Base-by-base conservation (phyloP, 2,888 invertebrate genomes). In the Sepiola atlantica region DNA sequence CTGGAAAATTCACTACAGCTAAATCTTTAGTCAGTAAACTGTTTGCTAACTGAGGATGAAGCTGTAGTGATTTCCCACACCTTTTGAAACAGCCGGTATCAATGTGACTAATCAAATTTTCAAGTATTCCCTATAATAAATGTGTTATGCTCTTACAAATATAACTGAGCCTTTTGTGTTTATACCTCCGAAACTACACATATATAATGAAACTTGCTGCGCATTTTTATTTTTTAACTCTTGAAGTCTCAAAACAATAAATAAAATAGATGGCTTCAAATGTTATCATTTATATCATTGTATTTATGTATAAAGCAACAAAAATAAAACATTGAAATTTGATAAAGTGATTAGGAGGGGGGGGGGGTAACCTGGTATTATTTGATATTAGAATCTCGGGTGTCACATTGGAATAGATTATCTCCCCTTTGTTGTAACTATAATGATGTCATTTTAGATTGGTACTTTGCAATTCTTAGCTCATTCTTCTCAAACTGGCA, bases 361-460 rank as follows among this genome's bases (percentile, higher is more conserved):
- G 32, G 77, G 77, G 77, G n/a, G 77, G n/a, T 77, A 77, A 77
- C n/a, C 77, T 14, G 28, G 77, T n/a, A 77, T 77, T 77, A n/a
- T 77, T 77, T 10, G 77, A n/a, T n/a, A 77, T 77, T 77, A n/a
- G 77, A 77, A 77, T 77, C n/a, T 77, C 77, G 77, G 16, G 77
- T 77, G 77, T 77, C 77, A 77, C 77, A 77, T 77, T 77, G n/a
- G 32, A 77, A n/a, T 77, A 77, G 77, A 77, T 77, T 77, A n/a
- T 77, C n/a, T 77, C n/a, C 77, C 32, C 4, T 77, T 77, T 77
- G 77, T 77, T 77, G 14, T n/a, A 14, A 28, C 1, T 77, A 77
- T n/a, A 10, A 77, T n/a, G 16, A 77, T 77, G 77, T n/a, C 77
- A 77, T 77, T 45, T 77, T 77, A 77, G 77, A 45, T 45, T 77